Percentiles rank a stretch among this genome's conserved stretches.
Evolutionary conservation across 2,888 invertebrate species (phyloP).

Genomic region (Sipha maydis): DNA sequence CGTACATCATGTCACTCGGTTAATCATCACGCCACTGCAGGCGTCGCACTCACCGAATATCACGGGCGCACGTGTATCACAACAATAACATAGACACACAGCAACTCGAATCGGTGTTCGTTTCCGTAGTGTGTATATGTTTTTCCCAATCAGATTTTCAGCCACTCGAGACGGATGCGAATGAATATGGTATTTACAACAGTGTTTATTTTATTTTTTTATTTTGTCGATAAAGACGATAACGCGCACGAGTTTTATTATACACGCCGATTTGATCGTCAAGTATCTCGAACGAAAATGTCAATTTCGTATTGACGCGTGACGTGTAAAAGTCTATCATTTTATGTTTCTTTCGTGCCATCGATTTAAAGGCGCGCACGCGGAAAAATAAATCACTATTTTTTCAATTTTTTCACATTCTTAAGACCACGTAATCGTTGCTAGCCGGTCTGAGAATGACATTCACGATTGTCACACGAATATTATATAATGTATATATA

Average conservation of each 20-base stretch:
- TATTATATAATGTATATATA: background rate
- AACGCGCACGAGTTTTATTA: background rate
- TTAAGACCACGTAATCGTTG: conserved; percentile 32
- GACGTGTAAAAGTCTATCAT: background rate
- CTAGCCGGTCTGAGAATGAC: conserved; percentile 40
- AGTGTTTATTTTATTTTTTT: too few relatives aligned
- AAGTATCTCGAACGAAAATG: background rate
- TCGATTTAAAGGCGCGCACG: background rate
- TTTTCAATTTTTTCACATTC: conserved; percentile 36
- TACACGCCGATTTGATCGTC: background rate
- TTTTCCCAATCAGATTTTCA: too few relatives aligned
- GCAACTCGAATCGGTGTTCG: too few relatives aligned
- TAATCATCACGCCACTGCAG: too few relatives aligned
- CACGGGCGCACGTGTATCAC: too few relatives aligned
- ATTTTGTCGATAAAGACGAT: background rate
- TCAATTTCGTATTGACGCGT: background rate
- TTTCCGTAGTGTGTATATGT: too few relatives aligned
- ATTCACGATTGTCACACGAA: conserved; percentile 6
- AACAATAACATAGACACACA: too few relatives aligned
- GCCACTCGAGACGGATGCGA: too few relatives aligned
- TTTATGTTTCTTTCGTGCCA: background rate
- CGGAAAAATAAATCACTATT: conserved; percentile 31
- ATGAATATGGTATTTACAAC: too few relatives aligned
- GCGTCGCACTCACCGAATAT: too few relatives aligned
- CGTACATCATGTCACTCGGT: too few relatives aligned